Conservation (phyloP, 2,113 vertebrate species). For the Typhlomys cinereus region DNA sequence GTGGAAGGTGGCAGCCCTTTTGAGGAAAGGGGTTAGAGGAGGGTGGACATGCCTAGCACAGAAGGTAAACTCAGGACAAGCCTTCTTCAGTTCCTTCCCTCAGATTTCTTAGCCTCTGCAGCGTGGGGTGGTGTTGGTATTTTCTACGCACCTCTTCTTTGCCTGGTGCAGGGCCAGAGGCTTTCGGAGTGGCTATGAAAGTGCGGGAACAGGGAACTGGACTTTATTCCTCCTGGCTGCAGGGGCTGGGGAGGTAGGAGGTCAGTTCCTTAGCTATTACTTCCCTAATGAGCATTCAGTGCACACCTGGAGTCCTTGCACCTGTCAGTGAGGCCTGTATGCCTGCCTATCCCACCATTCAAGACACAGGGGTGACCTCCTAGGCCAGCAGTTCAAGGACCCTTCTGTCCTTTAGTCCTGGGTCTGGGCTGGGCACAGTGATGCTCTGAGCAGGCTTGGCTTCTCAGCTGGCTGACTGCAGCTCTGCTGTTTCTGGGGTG, state of each 20-base stretch:
- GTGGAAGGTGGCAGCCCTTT: background rate
- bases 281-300: background rate
- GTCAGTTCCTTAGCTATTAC: background rate
- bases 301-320: background rate
- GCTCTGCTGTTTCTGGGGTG: background rate
- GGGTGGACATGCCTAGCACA: background rate
- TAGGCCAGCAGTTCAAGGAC: background rate
- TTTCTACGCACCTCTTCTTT: conserved; percentile 26
- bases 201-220: background rate
- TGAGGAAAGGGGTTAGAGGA: background rate
- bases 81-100: background rate
- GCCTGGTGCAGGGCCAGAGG: background rate
- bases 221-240: conserved; percentile 14
- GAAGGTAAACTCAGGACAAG: conserved; percentile 59
- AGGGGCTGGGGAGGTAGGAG: too few species aligned
- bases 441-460: background rate
- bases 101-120: conserved; percentile 26
- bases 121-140: background rate
- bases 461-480: background rate
- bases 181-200: background rate
- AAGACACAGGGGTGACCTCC: too few species aligned
- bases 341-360: too few species aligned
- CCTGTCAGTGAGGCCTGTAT: background rate
- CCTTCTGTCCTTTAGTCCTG: background rate
- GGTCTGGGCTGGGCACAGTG: background rate